These are phyloP conservation scores for Zapornia atra DNA, from an alignment of 2,113 vertebrate genomes.

Conservation along the genomic window DNA sequence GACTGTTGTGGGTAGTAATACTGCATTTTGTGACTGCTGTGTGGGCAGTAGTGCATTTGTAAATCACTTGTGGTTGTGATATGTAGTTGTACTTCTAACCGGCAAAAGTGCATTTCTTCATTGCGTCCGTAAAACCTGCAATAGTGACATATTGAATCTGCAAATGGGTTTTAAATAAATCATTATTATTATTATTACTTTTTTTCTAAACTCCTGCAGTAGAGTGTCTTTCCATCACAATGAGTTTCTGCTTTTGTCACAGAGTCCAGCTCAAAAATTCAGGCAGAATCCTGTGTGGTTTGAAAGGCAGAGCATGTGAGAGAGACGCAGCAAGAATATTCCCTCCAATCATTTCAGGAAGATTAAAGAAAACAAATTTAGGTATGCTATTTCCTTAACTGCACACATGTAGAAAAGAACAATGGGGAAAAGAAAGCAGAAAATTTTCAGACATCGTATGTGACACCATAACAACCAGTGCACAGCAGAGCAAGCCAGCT, in stretches of 20 bases:
- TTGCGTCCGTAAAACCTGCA: too few relatives aligned
- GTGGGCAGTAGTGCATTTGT: too few relatives aligned
- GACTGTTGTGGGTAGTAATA: too few relatives aligned
- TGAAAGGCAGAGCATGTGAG: background rate
- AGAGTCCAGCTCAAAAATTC: background rate
- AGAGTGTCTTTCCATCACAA: background rate
- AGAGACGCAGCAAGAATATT: background rate
- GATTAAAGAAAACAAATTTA: background rate
- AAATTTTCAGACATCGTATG: background rate
- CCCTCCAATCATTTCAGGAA: background rate
- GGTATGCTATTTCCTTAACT: background rate
- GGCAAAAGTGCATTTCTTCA: too few relatives aligned
- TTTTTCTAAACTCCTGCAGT: too few relatives aligned
- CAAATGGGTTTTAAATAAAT: too few relatives aligned
- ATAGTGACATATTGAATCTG: too few relatives aligned
- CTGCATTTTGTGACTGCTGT: too few relatives aligned
- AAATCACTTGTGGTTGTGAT: too few relatives aligned
- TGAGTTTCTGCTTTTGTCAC: background rate
- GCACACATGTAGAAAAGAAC: background rate
- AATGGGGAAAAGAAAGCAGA: background rate
- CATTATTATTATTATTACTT: too few relatives aligned
- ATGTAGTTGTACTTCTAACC: too few relatives aligned
- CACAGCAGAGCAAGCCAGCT: background rate
- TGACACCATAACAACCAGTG: accelerated
- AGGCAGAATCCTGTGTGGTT: background rate